Evolutionary conservation across 2,113 vertebrate species (phyloP).

Genomic region (Propithecus coquereli): DNA sequence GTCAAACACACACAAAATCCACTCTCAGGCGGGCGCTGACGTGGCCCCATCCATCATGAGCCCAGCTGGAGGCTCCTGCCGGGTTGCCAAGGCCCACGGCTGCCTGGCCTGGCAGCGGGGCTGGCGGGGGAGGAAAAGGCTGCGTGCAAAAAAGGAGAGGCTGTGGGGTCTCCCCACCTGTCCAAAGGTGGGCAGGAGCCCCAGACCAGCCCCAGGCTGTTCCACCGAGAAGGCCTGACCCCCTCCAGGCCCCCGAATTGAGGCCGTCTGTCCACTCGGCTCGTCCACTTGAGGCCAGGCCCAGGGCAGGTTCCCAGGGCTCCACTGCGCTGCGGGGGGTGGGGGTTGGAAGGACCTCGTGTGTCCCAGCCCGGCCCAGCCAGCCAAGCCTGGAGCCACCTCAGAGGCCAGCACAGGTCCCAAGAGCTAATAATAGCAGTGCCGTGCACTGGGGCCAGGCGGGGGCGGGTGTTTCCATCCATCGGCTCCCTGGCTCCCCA

Average conservation of each 20-base stretch:
- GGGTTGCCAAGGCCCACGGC: conserved; percentile 58
- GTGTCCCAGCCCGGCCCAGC: neutral
- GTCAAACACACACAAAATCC: conserved; percentile 85
- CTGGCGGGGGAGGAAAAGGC: conserved; percentile 32
- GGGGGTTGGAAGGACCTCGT: neutral
- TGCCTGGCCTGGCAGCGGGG: conserved; percentile 32
- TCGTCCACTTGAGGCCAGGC: neutral
- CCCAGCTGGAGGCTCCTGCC: conserved; percentile 75
- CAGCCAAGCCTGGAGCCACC: conserved; percentile 26
- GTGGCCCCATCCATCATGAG: conserved; percentile 87
- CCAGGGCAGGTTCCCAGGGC: neutral
- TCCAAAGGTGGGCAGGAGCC: neutral
- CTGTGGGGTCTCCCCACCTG: conserved; percentile 41
- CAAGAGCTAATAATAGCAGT: conserved; percentile 56
- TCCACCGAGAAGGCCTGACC: neutral
- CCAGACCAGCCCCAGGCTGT: neutral
- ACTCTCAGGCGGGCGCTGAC: conserved; percentile 82
- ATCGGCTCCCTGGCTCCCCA: conserved; percentile 41
- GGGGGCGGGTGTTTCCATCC: conserved; percentile 35
- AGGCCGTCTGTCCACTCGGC: neutral
- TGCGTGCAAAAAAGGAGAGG: neutral
- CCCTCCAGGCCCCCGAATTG: fast-evolving
- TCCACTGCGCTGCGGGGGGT: neutral
- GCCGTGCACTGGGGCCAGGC: neutral
- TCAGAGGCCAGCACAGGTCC: neutral